Percentiles rank a stretch among this genome's conserved stretches.
Conservation (phyloP, 1,140 invertebrate species). For the Campodea augens region DNA sequence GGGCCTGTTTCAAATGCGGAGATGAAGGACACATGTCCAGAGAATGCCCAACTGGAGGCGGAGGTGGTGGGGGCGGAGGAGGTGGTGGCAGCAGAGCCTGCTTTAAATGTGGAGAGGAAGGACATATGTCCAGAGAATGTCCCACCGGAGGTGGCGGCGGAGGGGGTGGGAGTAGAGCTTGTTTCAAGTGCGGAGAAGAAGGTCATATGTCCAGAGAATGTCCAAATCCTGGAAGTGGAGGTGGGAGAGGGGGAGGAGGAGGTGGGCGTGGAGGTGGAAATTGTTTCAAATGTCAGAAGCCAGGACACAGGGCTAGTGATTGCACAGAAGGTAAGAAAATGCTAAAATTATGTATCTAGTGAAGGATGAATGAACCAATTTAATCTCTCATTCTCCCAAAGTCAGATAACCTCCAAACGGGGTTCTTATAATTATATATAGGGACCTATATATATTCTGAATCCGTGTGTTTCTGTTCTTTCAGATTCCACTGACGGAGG, state of each 20-base stretch:
- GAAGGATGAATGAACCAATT: neutral
- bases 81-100: conserved; percentile 13
- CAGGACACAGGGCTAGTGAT: conserved; percentile 20
- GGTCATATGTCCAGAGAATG: conserved; percentile 19
- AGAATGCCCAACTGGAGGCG: conserved; percentile 14
- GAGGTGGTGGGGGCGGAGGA: conserved; percentile 4
- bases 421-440: too few species aligned
- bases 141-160: conserved; percentile 9
- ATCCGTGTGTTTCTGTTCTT: too few species aligned
- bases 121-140: conserved; percentile 19
- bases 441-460: too few species aligned
- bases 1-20: neutral
- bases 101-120: conserved; percentile 22
- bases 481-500: too few species aligned
- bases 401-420: conserved; percentile 1
- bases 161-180: conserved; percentile 3
- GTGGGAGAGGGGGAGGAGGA: too few species aligned
- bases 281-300: conserved; percentile 22
- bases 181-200: conserved; percentile 11
- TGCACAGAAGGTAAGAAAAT: conserved; percentile 1
- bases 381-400: neutral
- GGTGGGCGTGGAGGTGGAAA: conserved; percentile 9
- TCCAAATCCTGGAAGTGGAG: conserved; percentile 10
- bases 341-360: conserved; percentile 5
- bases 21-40: conserved; percentile 19